Percentiles rank a stretch among this genome's conserved stretches.
These are phyloP conservation scores for Schizopygopsis malacanthus DNA, from an alignment of 2,797 vertebrate genomes.

Conservation along the genomic window DNA sequence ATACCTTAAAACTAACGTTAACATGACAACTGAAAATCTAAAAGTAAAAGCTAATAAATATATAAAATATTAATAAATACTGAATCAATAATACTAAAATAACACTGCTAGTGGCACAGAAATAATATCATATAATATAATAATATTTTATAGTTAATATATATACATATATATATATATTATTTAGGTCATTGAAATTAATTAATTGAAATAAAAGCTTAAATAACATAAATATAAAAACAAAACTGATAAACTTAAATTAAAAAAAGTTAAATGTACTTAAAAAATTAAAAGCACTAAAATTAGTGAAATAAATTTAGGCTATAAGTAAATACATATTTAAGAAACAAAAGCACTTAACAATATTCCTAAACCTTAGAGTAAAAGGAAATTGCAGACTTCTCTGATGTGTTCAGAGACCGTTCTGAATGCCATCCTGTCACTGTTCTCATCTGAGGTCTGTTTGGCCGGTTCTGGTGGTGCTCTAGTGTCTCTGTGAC, in stretches of 20 bases:
- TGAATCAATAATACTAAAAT: background rate
- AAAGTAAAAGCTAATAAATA: background rate
- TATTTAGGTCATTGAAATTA: background rate
- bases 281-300: background rate
- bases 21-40: background rate
- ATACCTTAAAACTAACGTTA: background rate
- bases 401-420: background rate
- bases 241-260: too few species aligned
- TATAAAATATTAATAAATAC: background rate
- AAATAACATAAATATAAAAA: background rate
- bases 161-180: too few species aligned
- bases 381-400: background rate
- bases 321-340: background rate
- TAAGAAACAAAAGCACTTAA: background rate
- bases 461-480: constrained; percentile 9
- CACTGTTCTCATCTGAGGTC: constrained; percentile 8
- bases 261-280: background rate
- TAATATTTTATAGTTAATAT: too few species aligned
- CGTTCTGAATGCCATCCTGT: background rate
- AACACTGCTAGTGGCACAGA: background rate
- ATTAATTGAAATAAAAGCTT: background rate
- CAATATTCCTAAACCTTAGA: background rate
- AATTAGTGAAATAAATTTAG: background rate
- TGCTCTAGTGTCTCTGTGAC: constrained; percentile 34
- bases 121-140: background rate